These are phyloP conservation scores for Balaenoptera acutorostrata DNA, from an alignment of 2,113 vertebrate genomes.

Conservation along the genomic window DNA sequence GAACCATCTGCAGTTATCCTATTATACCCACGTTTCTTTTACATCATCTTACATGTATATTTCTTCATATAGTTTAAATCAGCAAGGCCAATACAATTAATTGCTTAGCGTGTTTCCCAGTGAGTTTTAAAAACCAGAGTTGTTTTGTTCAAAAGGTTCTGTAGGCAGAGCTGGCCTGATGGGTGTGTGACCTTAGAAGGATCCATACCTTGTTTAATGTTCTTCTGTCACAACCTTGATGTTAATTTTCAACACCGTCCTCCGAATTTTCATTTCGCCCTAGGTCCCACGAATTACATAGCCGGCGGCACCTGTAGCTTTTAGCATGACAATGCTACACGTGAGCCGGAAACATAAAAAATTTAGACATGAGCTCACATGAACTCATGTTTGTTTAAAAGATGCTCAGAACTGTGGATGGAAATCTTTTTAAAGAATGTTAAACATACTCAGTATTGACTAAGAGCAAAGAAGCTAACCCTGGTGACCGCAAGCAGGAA, in stretches of 20 bases:
- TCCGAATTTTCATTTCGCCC: neutral
- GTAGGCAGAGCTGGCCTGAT: fast-evolving
- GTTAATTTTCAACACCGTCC: neutral
- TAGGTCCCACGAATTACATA: fast-evolving
- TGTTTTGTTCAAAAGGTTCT: neutral
- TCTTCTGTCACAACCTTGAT: fast-evolving
- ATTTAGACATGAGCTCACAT: fast-evolving
- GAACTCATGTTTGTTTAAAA: neutral
- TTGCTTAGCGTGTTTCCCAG: neutral
- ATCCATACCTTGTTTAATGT: fast-evolving
- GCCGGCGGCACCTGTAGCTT: fast-evolving
- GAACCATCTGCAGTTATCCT: fast-evolving
- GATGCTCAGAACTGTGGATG: neutral
- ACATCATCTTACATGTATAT: fast-evolving
- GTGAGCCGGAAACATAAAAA: fast-evolving
- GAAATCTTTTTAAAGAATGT: neutral
- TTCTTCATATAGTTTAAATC: neutral
- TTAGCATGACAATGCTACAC: fast-evolving
- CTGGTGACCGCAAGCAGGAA: no score
- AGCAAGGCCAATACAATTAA: neutral
- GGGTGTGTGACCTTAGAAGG: no score
- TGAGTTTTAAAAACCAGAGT: no score
- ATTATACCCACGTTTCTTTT: fast-evolving
- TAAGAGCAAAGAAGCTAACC: neutral
- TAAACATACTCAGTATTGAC: no score